Conservation (phyloP, 2,888 invertebrate species). For the Brachypalpus laphriformis region DNA sequence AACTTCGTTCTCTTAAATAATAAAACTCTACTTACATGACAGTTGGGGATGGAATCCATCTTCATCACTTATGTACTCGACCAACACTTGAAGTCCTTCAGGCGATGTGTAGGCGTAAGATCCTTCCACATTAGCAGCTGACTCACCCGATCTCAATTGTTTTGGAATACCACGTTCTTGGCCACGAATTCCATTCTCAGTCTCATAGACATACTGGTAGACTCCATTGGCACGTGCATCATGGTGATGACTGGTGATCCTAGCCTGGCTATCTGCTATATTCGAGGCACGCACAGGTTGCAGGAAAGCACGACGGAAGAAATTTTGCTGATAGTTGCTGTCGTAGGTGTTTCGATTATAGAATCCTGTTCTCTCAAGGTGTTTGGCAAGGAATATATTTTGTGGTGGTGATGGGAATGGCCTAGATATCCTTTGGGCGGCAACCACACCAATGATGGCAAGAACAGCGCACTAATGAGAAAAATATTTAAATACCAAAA, state of each 20-base stretch:
- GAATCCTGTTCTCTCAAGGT: conserved; percentile 9
- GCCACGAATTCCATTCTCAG: conserved; percentile 80
- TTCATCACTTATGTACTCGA: conserved; percentile 79
- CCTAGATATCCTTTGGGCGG: conserved; percentile 29
- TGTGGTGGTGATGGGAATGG: conserved; percentile 29
- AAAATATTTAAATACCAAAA: background rate
- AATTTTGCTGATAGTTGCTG: conserved; percentile 77
- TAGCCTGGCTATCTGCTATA: conserved; percentile 68
- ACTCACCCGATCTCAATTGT: conserved; percentile 70
- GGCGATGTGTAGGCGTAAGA: conserved; percentile 80
- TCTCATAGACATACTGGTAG: conserved; percentile 79
- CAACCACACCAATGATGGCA: conserved; percentile 8
- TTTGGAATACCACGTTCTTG: conserved; percentile 78
- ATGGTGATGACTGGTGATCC: conserved; percentile 76
- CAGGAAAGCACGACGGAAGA: conserved; percentile 63
- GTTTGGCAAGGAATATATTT: conserved; percentile 9
- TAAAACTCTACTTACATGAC: conserved; percentile 77
- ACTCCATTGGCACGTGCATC: conserved; percentile 76
- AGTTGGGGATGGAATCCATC: conserved; percentile 79
- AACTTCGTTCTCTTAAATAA: no score
- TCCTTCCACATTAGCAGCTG: conserved; percentile 78
- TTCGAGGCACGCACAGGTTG: background rate
- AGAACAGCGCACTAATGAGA: conserved; percentile 44
- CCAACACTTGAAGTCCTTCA: conserved; percentile 79
- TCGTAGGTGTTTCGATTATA: conserved; percentile 76